Conservation (phyloP, 1,140 invertebrate species). For the Thereuonema tuberculata region DNA sequence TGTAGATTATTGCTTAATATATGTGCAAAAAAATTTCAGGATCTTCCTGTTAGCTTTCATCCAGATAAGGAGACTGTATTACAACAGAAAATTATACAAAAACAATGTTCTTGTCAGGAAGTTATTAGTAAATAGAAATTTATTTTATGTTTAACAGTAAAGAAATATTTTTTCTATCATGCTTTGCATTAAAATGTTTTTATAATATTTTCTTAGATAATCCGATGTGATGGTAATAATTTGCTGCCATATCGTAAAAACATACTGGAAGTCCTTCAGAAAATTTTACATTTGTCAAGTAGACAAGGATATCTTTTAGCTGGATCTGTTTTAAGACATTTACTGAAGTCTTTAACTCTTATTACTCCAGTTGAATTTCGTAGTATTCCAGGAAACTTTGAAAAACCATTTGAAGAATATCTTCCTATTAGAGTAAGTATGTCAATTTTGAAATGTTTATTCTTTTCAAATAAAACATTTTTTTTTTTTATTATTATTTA, state of each 20-base stretch:
- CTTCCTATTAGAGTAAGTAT: slow-evolving; percentile 49
- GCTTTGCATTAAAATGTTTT: too few relatives aligned
- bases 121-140: too few relatives aligned
- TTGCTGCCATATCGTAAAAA: slow-evolving; percentile 46
- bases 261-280: slow-evolving; percentile 44
- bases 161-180: too few relatives aligned
- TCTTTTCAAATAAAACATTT: too few relatives aligned
- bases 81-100: too few relatives aligned
- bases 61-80: too few relatives aligned
- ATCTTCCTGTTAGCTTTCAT: too few relatives aligned
- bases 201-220: slow-evolving; percentile 36
- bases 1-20: too few relatives aligned
- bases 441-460: slow-evolving; percentile 12
- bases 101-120: too few relatives aligned
- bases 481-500: too few relatives aligned
- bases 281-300: slow-evolving; percentile 45
- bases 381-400: slow-evolving; percentile 44
- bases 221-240: slow-evolving; percentile 43
- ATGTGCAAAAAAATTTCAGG: too few relatives aligned
- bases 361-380: slow-evolving; percentile 48
- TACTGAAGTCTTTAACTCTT: slow-evolving; percentile 43
- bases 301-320: slow-evolving; percentile 44
- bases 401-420: slow-evolving; percentile 50
- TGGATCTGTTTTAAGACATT: slow-evolving; percentile 34
- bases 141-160: too few relatives aligned